phyloP scores from a whole-genome alignment of 2,888 invertebrate genomes.

The Hecatera dysodea region DNA sequence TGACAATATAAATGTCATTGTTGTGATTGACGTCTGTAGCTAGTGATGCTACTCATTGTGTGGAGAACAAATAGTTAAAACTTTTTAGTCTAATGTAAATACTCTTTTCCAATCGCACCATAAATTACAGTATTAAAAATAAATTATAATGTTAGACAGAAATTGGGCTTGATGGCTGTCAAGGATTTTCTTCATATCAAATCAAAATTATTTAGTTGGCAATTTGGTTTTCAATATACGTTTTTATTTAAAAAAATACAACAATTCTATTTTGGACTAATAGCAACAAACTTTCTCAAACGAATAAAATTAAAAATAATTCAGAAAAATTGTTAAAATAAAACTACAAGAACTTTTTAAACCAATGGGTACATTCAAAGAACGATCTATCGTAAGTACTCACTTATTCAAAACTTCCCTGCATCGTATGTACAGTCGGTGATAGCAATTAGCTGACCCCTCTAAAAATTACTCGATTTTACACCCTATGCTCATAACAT shows the following conservation, averaged over 20 bases:
- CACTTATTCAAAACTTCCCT: neutral
- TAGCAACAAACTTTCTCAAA: neutral
- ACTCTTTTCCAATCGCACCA: conserved; percentile 5
- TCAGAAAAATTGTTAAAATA: neutral
- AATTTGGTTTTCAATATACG: neutral
- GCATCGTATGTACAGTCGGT: neutral
- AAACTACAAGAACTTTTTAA: neutral
- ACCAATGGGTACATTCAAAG: conserved; percentile 25
- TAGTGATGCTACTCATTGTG: conserved; percentile 20
- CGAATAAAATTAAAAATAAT: neutral
- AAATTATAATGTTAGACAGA: neutral
- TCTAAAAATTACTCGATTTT: no score
- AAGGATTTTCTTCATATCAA: conserved; percentile 2
- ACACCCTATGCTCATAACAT: no score
- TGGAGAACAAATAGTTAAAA: neutral
- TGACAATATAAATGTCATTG: conserved; percentile 7
- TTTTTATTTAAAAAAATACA: neutral
- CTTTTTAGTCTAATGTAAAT: neutral
- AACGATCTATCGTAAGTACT: conserved; percentile 17
- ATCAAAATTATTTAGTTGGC: conserved; percentile 10
- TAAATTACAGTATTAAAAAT: conserved; percentile 10
- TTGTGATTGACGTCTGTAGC: neutral
- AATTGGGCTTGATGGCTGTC: conserved; percentile 1
- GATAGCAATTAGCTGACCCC: no score
- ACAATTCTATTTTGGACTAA: neutral